Percentiles rank a stretch among this genome's conserved stretches.
Conservation (phyloP, 2,113 vertebrate species). For the Globicephala melas region DNA sequence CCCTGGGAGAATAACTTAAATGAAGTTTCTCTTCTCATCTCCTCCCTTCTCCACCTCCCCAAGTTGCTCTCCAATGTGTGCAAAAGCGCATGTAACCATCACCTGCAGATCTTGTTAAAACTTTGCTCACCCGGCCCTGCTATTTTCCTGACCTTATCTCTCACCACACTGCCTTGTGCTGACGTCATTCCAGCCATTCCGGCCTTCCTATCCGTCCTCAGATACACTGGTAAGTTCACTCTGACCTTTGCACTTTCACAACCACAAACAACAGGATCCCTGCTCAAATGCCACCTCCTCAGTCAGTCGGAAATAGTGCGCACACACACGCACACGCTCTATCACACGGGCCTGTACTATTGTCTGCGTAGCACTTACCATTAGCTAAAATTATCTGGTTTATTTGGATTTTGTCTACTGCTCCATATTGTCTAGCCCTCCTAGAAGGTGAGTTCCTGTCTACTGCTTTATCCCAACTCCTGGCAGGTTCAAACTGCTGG, state of each 20-base stretch:
- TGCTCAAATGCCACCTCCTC: neutral
- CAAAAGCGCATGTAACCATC: neutral
- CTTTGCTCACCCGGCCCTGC: neutral
- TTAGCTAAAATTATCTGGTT: neutral
- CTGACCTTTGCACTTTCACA: neutral
- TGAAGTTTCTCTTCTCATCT: neutral
- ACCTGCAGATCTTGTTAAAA: neutral
- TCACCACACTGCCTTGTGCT: neutral
- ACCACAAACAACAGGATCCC: neutral
- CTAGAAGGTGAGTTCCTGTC: neutral
- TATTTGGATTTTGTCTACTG: conserved; percentile 4
- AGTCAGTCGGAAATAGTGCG: neutral
- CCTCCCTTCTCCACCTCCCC: neutral
- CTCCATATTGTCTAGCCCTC: neutral
- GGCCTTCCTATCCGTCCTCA: neutral
- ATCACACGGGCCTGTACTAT: neutral
- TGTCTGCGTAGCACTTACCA: neutral
- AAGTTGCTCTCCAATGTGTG: neutral
- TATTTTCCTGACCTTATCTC: neutral
- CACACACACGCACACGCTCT: neutral
- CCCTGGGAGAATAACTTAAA: neutral
- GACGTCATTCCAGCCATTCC: neutral
- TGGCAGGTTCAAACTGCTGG: neutral
- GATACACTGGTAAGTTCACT: neutral
- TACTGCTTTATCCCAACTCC: neutral